phyloP scores from a whole-genome alignment of 2,888 invertebrate genomes.

The Fabriciana adippe region DNA sequence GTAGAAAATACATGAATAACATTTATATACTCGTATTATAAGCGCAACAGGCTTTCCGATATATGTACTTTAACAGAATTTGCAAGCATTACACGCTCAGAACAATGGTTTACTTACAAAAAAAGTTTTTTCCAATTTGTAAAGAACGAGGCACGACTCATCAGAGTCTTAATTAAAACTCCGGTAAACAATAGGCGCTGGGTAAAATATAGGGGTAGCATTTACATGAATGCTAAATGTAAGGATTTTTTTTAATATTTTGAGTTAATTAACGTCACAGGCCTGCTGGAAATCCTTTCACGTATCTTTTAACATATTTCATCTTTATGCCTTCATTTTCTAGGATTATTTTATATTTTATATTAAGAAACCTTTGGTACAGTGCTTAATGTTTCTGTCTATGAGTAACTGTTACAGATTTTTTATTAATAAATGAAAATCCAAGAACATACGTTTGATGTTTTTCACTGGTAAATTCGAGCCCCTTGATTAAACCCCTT shows the following conservation, averaged over 20 bases:
- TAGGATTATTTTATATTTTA: background rate
- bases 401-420: no score
- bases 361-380: background rate
- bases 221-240: slow-evolving; percentile 28
- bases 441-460: no score
- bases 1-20: no score
- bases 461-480: no score
- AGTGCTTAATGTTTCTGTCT: background rate
- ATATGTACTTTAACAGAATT: background rate
- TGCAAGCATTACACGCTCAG: background rate
- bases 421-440: no score
- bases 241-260: slow-evolving; percentile 17
- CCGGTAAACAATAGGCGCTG: slow-evolving; percentile 31
- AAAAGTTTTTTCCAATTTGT: slow-evolving; percentile 19
- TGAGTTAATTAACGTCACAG: slow-evolving; percentile 30
- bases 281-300: slow-evolving; percentile 27
- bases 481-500: no score
- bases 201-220: slow-evolving; percentile 31
- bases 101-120: slow-evolving; percentile 16
- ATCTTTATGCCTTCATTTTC: background rate
- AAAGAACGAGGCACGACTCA: slow-evolving; percentile 29
- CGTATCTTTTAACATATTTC: background rate
- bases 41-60: background rate
- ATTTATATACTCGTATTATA: no score
- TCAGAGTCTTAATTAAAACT: slow-evolving; percentile 38